Percentiles rank a stretch among this genome's conserved stretches.
Conservation (phyloP, 2,113 vertebrate species). For the Sinocyclocheilus rhinocerous region DNA sequence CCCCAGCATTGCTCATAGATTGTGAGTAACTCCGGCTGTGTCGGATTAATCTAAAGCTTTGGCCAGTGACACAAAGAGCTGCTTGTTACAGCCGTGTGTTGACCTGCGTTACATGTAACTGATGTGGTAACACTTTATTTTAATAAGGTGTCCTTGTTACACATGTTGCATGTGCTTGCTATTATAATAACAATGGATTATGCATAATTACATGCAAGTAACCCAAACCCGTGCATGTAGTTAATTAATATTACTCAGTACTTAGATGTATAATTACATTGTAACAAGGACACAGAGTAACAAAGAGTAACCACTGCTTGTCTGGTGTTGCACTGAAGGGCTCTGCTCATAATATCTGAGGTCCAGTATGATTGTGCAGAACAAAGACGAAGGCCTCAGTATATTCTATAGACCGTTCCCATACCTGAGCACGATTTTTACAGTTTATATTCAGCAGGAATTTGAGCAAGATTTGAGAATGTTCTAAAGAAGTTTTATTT, state of each 20-base stretch:
- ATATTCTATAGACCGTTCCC: neutral
- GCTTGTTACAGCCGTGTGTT: neutral
- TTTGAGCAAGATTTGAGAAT: neutral
- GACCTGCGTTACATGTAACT: neutral
- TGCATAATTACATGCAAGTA: too few species aligned
- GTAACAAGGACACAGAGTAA: too few species aligned
- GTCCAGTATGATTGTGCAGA: neutral
- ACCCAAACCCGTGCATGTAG: too few species aligned
- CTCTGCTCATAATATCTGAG: neutral
- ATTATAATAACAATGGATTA: too few species aligned
- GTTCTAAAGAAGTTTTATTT: neutral
- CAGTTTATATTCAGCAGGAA: neutral
- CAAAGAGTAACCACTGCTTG: neutral
- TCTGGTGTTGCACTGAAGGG: neutral
- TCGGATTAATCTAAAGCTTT: neutral
- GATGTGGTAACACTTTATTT: too few species aligned
- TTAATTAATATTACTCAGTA: too few species aligned
- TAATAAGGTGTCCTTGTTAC: too few species aligned
- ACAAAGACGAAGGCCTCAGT: neutral
- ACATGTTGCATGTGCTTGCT: too few species aligned
- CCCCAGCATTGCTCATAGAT: neutral
- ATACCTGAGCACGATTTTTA: neutral
- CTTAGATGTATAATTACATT: too few species aligned
- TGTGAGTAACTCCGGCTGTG: neutral
- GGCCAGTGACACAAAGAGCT: neutral